Evolutionary conservation across 2,888 invertebrate species (phyloP).

Genomic region (Nymphalis c-album): DNA sequence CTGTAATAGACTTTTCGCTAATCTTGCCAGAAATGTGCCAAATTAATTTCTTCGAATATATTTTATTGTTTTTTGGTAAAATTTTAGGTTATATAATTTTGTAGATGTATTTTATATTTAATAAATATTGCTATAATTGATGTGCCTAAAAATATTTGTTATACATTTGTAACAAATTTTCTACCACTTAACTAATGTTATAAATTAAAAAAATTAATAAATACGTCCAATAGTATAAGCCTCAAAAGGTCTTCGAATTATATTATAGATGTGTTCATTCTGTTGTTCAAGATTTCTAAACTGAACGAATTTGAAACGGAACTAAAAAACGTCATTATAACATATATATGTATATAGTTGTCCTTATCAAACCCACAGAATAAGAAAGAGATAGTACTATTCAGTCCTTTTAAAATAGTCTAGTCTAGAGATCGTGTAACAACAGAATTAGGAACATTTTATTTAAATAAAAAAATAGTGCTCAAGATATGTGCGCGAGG

Average conservation of each 20-base stretch:
- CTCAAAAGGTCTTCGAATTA: too few relatives aligned
- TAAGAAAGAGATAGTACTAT: too few relatives aligned
- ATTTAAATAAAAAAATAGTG: conserved; percentile 17
- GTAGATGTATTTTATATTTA: conserved; percentile 1
- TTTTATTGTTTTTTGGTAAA: neutral
- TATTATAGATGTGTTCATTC: too few relatives aligned
- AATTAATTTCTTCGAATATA: conserved; percentile 17
- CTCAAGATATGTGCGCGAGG: conserved; percentile 64
- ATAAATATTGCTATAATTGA: neutral
- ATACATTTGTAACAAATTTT: conserved; percentile 4
- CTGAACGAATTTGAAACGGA: too few relatives aligned
- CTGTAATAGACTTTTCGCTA: neutral
- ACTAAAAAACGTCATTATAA: too few relatives aligned
- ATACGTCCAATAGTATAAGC: neutral
- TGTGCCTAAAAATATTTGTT: conserved; percentile 7
- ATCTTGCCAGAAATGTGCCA: conserved; percentile 32
- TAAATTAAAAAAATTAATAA: neutral
- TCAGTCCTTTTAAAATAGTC: too few relatives aligned
- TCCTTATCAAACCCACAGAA: too few relatives aligned
- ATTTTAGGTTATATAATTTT: neutral
- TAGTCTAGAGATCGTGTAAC: too few relatives aligned
- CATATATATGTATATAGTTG: too few relatives aligned
- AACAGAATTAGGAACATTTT: too few relatives aligned
- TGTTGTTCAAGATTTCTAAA: too few relatives aligned
- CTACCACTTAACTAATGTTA: conserved; percentile 4